Percentiles rank a stretch among this genome's conserved stretches.
Conservation (phyloP, 2,888 invertebrate genomes). For the Poecilobothrus nobilitatus region DNA sequence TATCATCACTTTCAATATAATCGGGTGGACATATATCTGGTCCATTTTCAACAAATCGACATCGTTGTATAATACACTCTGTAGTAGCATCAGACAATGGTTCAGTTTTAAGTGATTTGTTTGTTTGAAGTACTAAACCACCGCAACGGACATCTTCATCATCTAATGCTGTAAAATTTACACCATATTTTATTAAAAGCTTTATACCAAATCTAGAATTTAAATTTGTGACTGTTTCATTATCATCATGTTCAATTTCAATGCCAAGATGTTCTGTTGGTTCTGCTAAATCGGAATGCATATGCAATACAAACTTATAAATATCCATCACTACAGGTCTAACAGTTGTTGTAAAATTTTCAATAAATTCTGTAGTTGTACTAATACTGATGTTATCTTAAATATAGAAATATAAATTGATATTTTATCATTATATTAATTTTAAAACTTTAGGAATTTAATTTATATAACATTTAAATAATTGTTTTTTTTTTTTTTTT, state of each 20-base stretch:
- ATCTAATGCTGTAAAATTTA: conserved; percentile 65
- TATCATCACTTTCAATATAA: conserved; percentile 67
- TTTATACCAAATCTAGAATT: conserved; percentile 61
- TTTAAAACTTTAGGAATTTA: too few species aligned
- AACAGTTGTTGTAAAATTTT: not conserved
- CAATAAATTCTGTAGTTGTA: not conserved
- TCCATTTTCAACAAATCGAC: conserved; percentile 64
- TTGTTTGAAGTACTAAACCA: conserved; percentile 59
- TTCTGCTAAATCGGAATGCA: conserved; percentile 66
- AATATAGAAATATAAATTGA: not conserved
- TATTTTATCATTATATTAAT: too few species aligned
- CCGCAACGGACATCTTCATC: conserved; percentile 68
- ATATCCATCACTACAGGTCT: not conserved
- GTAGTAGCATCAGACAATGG: conserved; percentile 54
- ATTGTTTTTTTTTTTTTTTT: too few species aligned
- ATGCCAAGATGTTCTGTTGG: conserved; percentile 68
- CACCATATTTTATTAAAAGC: conserved; percentile 55
- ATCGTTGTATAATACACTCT: conserved; percentile 69
- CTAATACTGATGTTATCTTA: conserved; percentile 11
- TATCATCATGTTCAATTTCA: conserved; percentile 65
- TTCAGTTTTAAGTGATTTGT: conserved; percentile 53
- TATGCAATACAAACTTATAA: conserved; percentile 51
- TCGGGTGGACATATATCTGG: conserved; percentile 72
- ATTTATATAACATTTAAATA: too few species aligned
- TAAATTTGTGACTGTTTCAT: conserved; percentile 65